These are phyloP conservation scores for Equus przewalskii DNA, from an alignment of 2,113 vertebrate genomes.

Conservation along the genomic window DNA sequence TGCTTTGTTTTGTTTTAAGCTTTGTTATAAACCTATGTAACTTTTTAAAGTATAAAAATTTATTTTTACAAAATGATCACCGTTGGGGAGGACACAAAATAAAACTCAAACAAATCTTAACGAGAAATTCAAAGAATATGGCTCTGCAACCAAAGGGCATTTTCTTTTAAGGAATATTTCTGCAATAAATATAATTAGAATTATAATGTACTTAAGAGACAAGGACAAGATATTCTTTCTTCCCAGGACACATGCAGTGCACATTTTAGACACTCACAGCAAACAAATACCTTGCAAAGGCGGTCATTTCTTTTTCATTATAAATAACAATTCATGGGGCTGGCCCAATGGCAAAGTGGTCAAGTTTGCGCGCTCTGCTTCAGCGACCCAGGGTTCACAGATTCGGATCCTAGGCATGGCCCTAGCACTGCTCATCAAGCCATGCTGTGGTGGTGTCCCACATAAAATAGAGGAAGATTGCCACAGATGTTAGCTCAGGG, in stretches of 20 bases:
- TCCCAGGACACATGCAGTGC: background rate
- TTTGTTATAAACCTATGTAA: background rate
- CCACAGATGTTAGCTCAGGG: too few species aligned
- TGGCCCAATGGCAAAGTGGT: too few species aligned
- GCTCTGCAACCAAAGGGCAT: background rate
- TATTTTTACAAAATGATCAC: conserved; percentile 15
- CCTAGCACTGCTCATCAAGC: too few species aligned
- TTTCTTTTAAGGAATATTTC: conserved; percentile 13
- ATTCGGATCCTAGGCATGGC: too few species aligned
- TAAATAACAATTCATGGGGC: background rate
- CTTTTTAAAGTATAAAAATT: background rate
- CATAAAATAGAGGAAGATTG: too few species aligned
- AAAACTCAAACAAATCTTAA: conserved; percentile 22
- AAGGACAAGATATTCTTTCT: background rate
- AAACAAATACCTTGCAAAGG: background rate
- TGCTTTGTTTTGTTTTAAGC: conserved; percentile 24
- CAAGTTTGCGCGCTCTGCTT: too few species aligned
- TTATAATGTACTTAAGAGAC: background rate
- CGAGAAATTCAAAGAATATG: background rate
- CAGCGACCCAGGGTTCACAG: too few species aligned
- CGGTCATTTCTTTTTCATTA: background rate
- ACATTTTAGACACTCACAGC: background rate
- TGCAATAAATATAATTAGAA: background rate
- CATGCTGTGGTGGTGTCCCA: too few species aligned
- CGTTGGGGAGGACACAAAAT: background rate